Base-by-base conservation (phyloP, 2,797 vertebrate species). In the Anguilla pacifica region DNA sequence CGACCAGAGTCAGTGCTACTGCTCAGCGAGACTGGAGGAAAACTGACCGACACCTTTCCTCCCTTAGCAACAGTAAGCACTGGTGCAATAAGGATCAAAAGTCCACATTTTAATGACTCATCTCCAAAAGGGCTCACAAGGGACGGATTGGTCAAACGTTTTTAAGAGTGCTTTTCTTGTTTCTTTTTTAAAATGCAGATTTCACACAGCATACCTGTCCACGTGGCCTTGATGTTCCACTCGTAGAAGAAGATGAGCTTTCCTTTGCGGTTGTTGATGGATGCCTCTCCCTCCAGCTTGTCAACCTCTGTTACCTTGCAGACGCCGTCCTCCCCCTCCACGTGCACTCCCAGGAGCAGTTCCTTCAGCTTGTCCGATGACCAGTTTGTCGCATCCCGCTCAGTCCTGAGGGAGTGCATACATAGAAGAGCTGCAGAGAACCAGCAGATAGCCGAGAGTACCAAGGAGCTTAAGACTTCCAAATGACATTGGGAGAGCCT, bases 161-260 rank as follows among this genome's bases (percentile, higher is more conserved):
- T 79, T 39, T 19, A 79, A 79, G 6, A 19, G 31, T 35, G 13
- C 2, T 77, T 5, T 43, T 46, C 13, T 46, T 39, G 5, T 17
- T 17, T 9, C 1, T 72, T 72, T 72, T 72, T 72, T n/a, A 67
- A 64, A 19, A 64, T 19, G 59, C n/a, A 35, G 74, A 79, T 46
- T 79, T 46, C 39, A 43, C 39, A 51, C 22, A n/a, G 43, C 96
- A 94, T 85, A 99, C 98, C 97, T 85, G 95, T 96, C 98, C 98
- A 99, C 0, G 95, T 92, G 74, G 98, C 94, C 85, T 95, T 97
- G 89, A 99, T 92, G 83, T 94, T 95, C 97, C 98, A 99, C 91
- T 99, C 98, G 0, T 98, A 99, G 92, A 99, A 98, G 92, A 97
- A 99, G 90, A 98, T 97, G 39, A 99, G 97, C 88, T 99, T 99